phyloP scores from a whole-genome alignment of 2,113 vertebrate genomes.

The Hippocampus comes region DNA sequence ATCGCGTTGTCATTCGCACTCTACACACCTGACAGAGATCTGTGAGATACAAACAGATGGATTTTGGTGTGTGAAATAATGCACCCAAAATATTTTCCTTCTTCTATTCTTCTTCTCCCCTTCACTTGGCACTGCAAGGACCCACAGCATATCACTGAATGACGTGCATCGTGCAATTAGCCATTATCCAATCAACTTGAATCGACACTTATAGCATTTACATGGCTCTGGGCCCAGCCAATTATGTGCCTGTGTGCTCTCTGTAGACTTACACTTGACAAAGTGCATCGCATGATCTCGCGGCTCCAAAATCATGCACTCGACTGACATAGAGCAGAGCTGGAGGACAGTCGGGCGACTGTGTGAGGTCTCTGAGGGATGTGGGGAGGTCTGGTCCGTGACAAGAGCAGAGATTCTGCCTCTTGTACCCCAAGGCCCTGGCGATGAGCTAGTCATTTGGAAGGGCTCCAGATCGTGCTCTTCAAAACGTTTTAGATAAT shows the following conservation, averaged over 20 bases:
- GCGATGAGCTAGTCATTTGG: constrained; percentile 70
- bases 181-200: constrained; percentile 67
- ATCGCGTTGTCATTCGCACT: background rate
- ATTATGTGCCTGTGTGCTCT: constrained; percentile 51
- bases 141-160: constrained; percentile 47
- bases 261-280: constrained; percentile 37
- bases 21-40: no score
- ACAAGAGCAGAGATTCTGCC: constrained; percentile 39
- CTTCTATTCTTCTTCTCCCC: constrained; percentile 21
- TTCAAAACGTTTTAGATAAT: constrained; percentile 70
- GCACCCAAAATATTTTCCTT: constrained; percentile 44
- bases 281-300: constrained; percentile 44
- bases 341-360: constrained; percentile 19
- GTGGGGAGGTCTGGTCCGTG: constrained; percentile 38
- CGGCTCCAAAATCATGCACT: constrained; percentile 27
- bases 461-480: constrained; percentile 71
- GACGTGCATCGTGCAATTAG: constrained; percentile 62
- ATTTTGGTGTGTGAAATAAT: constrained; percentile 42
- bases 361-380: constrained; percentile 9
- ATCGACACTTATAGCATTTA: constrained; percentile 61
- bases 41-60: constrained; percentile 31
- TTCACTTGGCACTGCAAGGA: constrained; percentile 30
- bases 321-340: constrained; percentile 26
- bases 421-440: constrained; percentile 46
- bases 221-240: constrained; percentile 44